phyloP scores from a whole-genome alignment of 2,113 vertebrate species.

The Colossoma macropomum region DNA sequence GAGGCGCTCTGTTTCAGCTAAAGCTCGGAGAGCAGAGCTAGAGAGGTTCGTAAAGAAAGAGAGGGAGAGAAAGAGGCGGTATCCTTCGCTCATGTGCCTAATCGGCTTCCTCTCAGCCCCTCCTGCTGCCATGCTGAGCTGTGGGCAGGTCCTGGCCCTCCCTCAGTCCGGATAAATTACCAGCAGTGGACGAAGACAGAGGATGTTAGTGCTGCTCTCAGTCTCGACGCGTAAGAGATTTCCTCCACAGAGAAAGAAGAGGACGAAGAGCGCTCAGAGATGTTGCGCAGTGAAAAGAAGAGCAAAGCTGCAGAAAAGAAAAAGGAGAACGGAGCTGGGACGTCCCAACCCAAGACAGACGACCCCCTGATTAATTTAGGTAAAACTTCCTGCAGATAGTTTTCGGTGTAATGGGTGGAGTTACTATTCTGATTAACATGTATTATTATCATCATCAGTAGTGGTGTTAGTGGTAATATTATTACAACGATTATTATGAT shows the following conservation, averaged over 20 bases:
- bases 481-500: too few relatives aligned
- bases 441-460: neutral
- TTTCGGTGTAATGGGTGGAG: neutral
- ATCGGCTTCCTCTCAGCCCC: neutral
- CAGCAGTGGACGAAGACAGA: neutral
- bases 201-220: neutral
- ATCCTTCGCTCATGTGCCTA: neutral
- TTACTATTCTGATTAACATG: neutral
- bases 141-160: neutral
- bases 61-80: neutral
- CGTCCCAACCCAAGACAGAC: conserved; percentile 65
- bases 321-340: conserved; percentile 66
- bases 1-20: too few relatives aligned
- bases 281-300: conserved; percentile 68
- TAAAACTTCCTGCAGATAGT: conserved; percentile 37
- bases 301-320: conserved; percentile 1
- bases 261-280: neutral
- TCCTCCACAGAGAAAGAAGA: neutral
- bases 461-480: neutral
- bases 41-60: too few relatives aligned
- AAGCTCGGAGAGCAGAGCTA: too few relatives aligned
- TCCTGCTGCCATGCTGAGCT: neutral
- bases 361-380: conserved; percentile 75
- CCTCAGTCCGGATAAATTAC: neutral
- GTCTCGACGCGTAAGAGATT: neutral